These are phyloP conservation scores for Caenorhabditis uteleia DNA, from an alignment of 2,888 invertebrate species.

Conservation along the genomic window DNA sequence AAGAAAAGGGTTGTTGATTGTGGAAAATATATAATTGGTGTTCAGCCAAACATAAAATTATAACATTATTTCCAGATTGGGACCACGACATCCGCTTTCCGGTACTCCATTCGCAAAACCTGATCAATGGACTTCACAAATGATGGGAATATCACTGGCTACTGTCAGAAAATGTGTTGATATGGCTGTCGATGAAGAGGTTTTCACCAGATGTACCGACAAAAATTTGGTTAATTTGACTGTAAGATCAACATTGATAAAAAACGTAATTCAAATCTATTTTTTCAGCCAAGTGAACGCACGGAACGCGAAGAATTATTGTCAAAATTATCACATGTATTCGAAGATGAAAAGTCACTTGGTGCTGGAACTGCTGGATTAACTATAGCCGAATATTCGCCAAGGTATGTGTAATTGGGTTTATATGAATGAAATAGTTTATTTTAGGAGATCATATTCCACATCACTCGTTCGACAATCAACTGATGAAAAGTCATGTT, in stretches of 20 bases:
- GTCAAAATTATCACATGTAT: constrained; percentile 25
- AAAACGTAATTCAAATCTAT: not conserved
- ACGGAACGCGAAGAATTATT: constrained; percentile 32
- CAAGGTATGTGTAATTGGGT: not conserved
- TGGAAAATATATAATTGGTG: not conserved
- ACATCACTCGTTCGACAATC: constrained; percentile 23
- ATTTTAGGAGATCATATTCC: constrained; percentile 22
- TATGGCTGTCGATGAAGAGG: constrained; percentile 33
- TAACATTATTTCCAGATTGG: constrained; percentile 13
- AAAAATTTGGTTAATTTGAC: constrained; percentile 40
- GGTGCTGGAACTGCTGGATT: constrained; percentile 39
- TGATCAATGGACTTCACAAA: constrained; percentile 41
- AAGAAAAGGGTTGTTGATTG: not conserved
- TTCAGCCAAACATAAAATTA: not conserved
- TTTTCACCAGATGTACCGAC: constrained; percentile 36
- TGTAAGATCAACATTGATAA: constrained; percentile 15
- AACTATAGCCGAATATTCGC: constrained; percentile 39
- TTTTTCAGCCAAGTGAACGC: constrained; percentile 29
- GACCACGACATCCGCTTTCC: constrained; percentile 27
- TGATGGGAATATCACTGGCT: constrained; percentile 39
- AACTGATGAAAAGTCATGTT: constrained; percentile 31
- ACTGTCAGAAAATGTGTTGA: constrained; percentile 41
- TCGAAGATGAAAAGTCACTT: constrained; percentile 35
- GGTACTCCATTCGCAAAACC: constrained; percentile 34
- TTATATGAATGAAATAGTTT: not conserved